Conservation (phyloP, 2,888 invertebrate genomes). For the Congeria kusceri region DNA sequence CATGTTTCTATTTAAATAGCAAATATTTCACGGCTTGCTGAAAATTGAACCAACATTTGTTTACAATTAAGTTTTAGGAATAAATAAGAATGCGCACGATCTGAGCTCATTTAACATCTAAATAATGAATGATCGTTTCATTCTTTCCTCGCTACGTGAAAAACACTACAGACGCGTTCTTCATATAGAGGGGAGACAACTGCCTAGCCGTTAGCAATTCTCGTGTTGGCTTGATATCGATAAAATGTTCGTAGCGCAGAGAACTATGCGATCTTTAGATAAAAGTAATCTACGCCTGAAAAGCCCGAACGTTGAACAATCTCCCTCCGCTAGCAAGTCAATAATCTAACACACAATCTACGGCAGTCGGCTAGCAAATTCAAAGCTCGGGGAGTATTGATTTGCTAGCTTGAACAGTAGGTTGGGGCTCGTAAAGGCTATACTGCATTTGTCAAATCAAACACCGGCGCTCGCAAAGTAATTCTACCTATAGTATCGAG, state of each 20-base stretch:
- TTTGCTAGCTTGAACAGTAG: slow-evolving; percentile 57
- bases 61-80: too few relatives aligned
- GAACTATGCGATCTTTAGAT: slow-evolving; percentile 18
- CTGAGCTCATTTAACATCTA: too few relatives aligned
- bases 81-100: too few relatives aligned
- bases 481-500: slow-evolving; percentile 10
- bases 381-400: slow-evolving; percentile 62
- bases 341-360: slow-evolving; percentile 69
- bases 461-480: slow-evolving; percentile 6
- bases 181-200: too few relatives aligned
- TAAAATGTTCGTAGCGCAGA: slow-evolving; percentile 2
- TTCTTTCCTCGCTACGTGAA: too few relatives aligned
- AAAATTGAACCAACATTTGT: too few relatives aligned
- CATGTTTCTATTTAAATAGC: too few relatives aligned
- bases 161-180: too few relatives aligned
- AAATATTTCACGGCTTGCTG: too few relatives aligned
- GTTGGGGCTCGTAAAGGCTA: slow-evolving; percentile 31
- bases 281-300: slow-evolving; percentile 60
- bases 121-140: too few relatives aligned
- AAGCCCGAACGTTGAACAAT: slow-evolving; percentile 60
- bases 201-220: background rate
- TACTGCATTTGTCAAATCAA: background rate
- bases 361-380: slow-evolving; percentile 67
- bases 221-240: slow-evolving; percentile 2
- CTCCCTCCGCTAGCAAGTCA: slow-evolving; percentile 63